Base-by-base conservation (phyloP, 2,797 vertebrate species). In the Podargus strigoides region DNA sequence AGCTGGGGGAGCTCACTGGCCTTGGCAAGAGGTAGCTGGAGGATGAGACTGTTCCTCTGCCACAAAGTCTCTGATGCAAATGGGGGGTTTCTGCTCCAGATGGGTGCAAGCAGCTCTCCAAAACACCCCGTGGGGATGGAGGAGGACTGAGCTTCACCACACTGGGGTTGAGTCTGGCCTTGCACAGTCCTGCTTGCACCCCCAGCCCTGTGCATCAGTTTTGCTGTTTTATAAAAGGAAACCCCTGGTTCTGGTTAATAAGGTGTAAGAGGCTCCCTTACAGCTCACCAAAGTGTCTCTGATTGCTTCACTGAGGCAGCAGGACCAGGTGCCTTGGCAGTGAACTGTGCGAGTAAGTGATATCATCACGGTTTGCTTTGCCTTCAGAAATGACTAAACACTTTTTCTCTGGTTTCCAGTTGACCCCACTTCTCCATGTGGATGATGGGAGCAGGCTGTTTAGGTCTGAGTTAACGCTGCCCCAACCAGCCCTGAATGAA, bases 391-490 rank as follows among this genome's bases (percentile, higher is more conserved):
- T 76, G 80, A 89, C 93, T 94, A 28, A 95, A 90, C 69, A 94
- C 79, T 91, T 95, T 96, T 91, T 90, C 91, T 93, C 92, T 94
- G 95, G 73, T 94, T 92, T 93, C 94, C 69, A 93, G 92, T 5
- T 92, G 95, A 94, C 94, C 89, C 70, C 5, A 3, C 81, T 85
- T 77, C 85, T 95, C 89, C 14, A 18, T 76, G 87, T 26, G 0
- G 6, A 10, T 86, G 92, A 93, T 46, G 69, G 89, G 77, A 95
- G 70, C 89, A 76, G 67, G 77, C 85, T 95, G 89, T 59, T 84
- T 11, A 34, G 37, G 13, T 76, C 16, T 44, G 34, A 73, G 41
- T 42, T 90, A 78, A 90, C 1, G 20, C 73, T 84, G 63, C 69
- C 47, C 16, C 0, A 1, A 50, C 39, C 73, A 76, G 39, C 63